Conservation (phyloP, 1,140 invertebrate species). For the Plectus sambesii region DNA sequence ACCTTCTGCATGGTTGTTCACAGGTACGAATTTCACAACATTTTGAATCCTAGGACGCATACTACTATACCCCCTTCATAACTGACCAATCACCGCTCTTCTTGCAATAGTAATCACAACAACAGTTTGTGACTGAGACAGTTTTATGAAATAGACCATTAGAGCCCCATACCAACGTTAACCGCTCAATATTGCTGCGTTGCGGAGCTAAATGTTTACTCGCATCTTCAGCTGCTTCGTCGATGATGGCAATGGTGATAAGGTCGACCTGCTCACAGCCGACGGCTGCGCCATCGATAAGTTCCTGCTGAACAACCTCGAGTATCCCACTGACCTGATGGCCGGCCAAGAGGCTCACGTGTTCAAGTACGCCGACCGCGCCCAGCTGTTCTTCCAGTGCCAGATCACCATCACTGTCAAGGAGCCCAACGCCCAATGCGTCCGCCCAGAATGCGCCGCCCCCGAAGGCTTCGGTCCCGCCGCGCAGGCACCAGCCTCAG, state of each 20-base stretch:
- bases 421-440: slow-evolving; percentile 24
- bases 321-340: slow-evolving; percentile 29
- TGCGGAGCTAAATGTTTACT: too few species aligned
- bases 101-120: too few species aligned
- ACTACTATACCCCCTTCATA: too few species aligned
- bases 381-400: slow-evolving; percentile 28
- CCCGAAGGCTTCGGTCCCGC: slow-evolving; percentile 23
- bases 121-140: too few species aligned
- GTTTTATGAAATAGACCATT: too few species aligned
- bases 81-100: too few species aligned
- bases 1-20: slow-evolving; percentile 30
- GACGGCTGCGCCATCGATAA: slow-evolving; percentile 26
- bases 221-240: slow-evolving; percentile 28
- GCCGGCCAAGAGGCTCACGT: slow-evolving; percentile 32
- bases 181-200: too few species aligned
- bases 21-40: too few species aligned
- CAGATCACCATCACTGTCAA: slow-evolving; percentile 30
- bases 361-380: slow-evolving; percentile 29
- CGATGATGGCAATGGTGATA: slow-evolving; percentile 29
- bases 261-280: slow-evolving; percentile 23
- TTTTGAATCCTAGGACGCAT: too few species aligned
- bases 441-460: slow-evolving; percentile 22
- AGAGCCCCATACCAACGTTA: too few species aligned
- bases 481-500: slow-evolving; percentile 23
- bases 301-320: slow-evolving; percentile 26